Conservation (phyloP, 2,113 vertebrate genomes). For the Rutilus rutilus region DNA sequence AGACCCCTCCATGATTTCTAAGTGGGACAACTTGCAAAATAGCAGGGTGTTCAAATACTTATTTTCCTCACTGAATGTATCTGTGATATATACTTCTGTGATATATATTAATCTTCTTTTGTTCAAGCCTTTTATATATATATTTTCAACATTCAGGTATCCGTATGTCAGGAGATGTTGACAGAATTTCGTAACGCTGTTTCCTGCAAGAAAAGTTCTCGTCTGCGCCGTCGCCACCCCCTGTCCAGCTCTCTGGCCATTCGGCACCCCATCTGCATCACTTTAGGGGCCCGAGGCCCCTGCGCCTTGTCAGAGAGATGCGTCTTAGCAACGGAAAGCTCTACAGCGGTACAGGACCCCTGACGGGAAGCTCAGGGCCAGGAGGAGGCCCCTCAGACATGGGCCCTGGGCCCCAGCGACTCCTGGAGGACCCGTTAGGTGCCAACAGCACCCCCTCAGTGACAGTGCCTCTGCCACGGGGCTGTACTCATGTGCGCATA, state of each 20-base stretch:
- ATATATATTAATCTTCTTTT: not conserved
- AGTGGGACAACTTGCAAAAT: too few relatives aligned
- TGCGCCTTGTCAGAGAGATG: slow-evolving; percentile 84
- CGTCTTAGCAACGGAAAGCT: slow-evolving; percentile 89
- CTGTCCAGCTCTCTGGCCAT: slow-evolving; percentile 69
- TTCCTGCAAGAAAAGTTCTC: slow-evolving; percentile 87
- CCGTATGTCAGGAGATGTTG: slow-evolving; percentile 90
- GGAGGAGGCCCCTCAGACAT: slow-evolving; percentile 68
- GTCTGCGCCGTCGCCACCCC: slow-evolving; percentile 80
- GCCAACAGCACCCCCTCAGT: slow-evolving; percentile 70
- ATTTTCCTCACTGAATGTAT: too few relatives aligned
- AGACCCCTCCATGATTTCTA: too few relatives aligned
- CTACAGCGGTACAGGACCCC: slow-evolving; percentile 79
- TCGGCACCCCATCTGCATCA: slow-evolving; percentile 68
- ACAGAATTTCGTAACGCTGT: slow-evolving; percentile 86
- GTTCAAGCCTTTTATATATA: slow-evolving; percentile 17
- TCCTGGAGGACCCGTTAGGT: slow-evolving; percentile 83
- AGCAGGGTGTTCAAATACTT: too few relatives aligned
- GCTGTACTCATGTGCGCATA: slow-evolving; percentile 78
- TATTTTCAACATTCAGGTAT: slow-evolving; percentile 74
- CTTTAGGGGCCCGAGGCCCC: slow-evolving; percentile 73
- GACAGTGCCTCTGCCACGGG: slow-evolving; percentile 62
- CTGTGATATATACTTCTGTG: not conserved
- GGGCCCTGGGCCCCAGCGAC: slow-evolving; percentile 83
- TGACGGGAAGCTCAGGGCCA: slow-evolving; percentile 73